phyloP scores from a whole-genome alignment of 2,113 vertebrate genomes.

The Donacobius atricapilla region DNA sequence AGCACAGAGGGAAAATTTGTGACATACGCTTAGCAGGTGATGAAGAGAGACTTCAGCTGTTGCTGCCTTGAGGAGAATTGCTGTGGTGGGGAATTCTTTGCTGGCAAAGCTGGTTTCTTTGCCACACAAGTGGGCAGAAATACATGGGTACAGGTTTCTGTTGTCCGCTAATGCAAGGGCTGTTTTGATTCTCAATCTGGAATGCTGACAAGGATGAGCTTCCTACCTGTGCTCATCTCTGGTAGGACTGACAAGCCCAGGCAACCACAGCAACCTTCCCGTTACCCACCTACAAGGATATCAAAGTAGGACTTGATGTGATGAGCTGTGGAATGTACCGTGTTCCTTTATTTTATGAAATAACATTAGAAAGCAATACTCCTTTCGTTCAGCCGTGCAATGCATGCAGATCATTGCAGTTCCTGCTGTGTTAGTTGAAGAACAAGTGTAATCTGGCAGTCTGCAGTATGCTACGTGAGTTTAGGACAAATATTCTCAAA shows the following conservation, averaged over 20 bases:
- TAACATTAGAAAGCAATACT: neutral
- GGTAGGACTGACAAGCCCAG: neutral
- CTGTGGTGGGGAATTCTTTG: neutral
- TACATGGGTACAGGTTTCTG: accelerated
- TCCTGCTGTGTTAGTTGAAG: neutral
- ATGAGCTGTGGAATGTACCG: neutral
- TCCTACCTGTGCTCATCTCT: neutral
- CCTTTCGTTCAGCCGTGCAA: accelerated
- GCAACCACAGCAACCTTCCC: neutral
- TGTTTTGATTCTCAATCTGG: neutral
- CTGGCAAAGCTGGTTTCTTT: neutral
- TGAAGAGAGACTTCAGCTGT: neutral
- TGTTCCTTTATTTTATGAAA: neutral
- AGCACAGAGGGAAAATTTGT: neutral
- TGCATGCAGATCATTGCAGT: neutral
- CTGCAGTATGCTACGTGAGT: neutral
- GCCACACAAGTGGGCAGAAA: neutral
- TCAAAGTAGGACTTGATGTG: neutral
- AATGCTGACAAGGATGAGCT: neutral
- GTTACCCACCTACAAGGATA: neutral
- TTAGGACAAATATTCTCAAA: neutral
- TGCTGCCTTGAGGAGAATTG: neutral
- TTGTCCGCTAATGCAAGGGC: neutral
- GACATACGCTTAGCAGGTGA: accelerated
- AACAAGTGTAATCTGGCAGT: neutral